These are phyloP conservation scores for Proterorhinus semilunaris DNA, from an alignment of 2,113 vertebrate species.

Conservation along the genomic window DNA sequence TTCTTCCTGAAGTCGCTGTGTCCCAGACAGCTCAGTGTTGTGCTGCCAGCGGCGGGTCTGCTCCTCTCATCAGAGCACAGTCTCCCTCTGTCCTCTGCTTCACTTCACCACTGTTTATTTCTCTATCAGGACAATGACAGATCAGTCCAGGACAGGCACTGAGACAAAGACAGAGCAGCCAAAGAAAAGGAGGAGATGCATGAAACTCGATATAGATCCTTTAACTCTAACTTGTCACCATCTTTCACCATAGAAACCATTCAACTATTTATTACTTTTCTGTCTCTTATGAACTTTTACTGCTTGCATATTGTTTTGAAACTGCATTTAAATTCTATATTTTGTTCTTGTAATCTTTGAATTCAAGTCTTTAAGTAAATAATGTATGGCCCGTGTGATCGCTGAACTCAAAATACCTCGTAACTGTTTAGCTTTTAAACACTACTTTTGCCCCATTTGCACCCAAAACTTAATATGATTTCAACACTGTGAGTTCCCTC, in stretches of 20 bases:
- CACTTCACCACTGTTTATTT: conserved; percentile 59
- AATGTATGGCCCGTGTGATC: background rate
- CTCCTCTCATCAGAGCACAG: conserved; percentile 69
- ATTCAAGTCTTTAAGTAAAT: too few relatives aligned
- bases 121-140: conserved; percentile 51
- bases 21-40: conserved; percentile 37
- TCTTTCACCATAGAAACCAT: conserved; percentile 14
- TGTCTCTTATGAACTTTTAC: too few relatives aligned
- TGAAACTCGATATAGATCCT: conserved; percentile 24
- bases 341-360: too few relatives aligned
- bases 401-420: background rate
- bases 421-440: background rate
- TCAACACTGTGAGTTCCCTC: conserved; percentile 10
- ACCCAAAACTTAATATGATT: background rate
- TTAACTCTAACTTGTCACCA: conserved; percentile 33
- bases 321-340: too few relatives aligned
- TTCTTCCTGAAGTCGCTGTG: conserved; percentile 42
- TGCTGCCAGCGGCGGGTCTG: conserved; percentile 64
- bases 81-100: conserved; percentile 52
- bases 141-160: conserved; percentile 43
- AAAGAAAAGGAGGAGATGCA: conserved; percentile 9
- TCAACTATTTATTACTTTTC: too few relatives aligned
- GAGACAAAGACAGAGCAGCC: conserved; percentile 20
- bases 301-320: too few relatives aligned
- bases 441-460: background rate